Evolutionary conservation across 2,113 vertebrate species (phyloP).

Genomic region (Trinectes maculatus): DNA sequence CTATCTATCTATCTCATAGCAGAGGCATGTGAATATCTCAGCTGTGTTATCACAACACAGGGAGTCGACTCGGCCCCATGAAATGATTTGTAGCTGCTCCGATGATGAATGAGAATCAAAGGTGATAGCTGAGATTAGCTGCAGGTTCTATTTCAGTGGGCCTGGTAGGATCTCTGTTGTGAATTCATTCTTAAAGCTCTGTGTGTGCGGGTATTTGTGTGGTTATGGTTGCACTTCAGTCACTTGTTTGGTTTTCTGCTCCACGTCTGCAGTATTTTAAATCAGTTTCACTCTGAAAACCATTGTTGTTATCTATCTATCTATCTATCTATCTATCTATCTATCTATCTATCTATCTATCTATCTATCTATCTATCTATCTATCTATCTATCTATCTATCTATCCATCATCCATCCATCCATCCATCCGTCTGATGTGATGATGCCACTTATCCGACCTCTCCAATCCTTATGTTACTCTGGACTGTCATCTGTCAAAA

Average conservation of each 20-base stretch:
- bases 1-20: no score
- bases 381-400: no score
- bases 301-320: no score
- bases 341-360: no score
- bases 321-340: no score
- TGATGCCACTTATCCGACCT: neutral
- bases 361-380: no score
- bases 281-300: neutral
- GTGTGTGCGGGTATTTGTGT: constrained; percentile 4
- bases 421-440: constrained; percentile 11
- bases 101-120: constrained; percentile 39
- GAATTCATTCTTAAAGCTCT: neutral
- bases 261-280: neutral
- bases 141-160: constrained; percentile 29
- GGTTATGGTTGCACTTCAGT: neutral
- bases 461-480: neutral
- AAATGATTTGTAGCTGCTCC: constrained; percentile 37
- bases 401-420: no score
- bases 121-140: constrained; percentile 31
- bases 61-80: constrained; percentile 8
- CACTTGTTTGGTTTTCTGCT: neutral
- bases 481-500: constrained; percentile 24
- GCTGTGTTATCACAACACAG: constrained; percentile 25
- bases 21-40: constrained; percentile 29
- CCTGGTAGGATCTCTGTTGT: neutral